These are phyloP conservation scores for Oxycera nigricornis DNA, from an alignment of 2,888 invertebrate genomes.

Conservation along the genomic window DNA sequence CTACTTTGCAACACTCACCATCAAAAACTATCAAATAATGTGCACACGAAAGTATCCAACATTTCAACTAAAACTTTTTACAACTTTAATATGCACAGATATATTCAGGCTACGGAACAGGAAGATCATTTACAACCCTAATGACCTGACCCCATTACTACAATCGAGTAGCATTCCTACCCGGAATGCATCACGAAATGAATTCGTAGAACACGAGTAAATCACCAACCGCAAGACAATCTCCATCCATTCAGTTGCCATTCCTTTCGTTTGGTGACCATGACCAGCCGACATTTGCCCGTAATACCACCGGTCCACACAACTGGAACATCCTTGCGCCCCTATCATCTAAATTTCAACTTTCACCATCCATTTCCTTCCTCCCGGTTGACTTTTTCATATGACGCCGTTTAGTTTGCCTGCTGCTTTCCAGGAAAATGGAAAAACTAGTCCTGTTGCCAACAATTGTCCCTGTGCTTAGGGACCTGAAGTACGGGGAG, in stretches of 20 bases:
- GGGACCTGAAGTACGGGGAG: neutral
- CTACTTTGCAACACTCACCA: too few relatives aligned
- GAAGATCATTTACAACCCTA: slow-evolving; percentile 21
- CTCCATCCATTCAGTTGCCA: slow-evolving; percentile 1
- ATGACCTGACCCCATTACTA: slow-evolving; percentile 10
- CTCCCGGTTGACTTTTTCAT: slow-evolving; percentile 1
- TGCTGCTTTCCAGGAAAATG: slow-evolving; percentile 3
- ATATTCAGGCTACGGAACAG: too few relatives aligned
- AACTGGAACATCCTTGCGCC: neutral
- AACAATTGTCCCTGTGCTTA: neutral
- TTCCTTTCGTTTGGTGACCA: slow-evolving; percentile 12
- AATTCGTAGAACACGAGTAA: slow-evolving; percentile 8
- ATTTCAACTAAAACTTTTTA: too few relatives aligned
- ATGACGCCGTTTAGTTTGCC: neutral
- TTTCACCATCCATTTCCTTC: slow-evolving; percentile 36
- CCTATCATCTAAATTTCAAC: slow-evolving; percentile 3
- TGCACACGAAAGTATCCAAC: too few relatives aligned
- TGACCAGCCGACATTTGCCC: slow-evolving; percentile 15
- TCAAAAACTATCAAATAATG: too few relatives aligned
- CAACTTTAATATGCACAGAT: too few relatives aligned
- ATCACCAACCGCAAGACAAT: slow-evolving; percentile 20
- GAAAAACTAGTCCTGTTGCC: slow-evolving; percentile 15
- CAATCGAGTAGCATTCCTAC: slow-evolving; percentile 3
- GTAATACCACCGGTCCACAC: neutral
- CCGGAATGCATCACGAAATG: slow-evolving; percentile 20